Conservation (phyloP, 2,797 vertebrate species). For the Pagetopsis macropterus region DNA sequence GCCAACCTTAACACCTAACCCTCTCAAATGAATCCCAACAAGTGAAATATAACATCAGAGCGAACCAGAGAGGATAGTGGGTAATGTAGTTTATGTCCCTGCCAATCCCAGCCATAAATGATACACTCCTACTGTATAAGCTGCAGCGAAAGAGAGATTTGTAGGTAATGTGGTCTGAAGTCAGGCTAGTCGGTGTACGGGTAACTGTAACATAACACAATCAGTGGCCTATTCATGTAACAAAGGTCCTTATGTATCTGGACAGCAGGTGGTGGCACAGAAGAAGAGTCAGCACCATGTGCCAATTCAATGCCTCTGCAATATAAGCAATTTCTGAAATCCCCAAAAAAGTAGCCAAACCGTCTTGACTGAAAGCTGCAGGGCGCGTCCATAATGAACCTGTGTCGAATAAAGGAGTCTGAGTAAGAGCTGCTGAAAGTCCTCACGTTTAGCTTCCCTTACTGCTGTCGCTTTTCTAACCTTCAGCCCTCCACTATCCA, state of each 20-base stretch:
- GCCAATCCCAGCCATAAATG: slow-evolving; percentile 12
- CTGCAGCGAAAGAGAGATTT: slow-evolving; percentile 32
- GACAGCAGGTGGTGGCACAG: slow-evolving; percentile 50
- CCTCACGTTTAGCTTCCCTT: not conserved
- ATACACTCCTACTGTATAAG: slow-evolving; percentile 7
- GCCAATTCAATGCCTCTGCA: slow-evolving; percentile 2
- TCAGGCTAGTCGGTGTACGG: slow-evolving; percentile 31
- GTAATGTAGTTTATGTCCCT: slow-evolving; percentile 29
- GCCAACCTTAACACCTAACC: not conserved
- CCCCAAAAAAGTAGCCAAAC: slow-evolving; percentile 5
- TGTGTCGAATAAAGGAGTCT: not conserved
- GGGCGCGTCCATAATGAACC: slow-evolving; percentile 14
- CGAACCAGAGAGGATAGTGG: slow-evolving; percentile 19
- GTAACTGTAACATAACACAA: slow-evolving; percentile 34
- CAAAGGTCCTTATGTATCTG: slow-evolving; percentile 5
- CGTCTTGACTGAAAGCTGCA: slow-evolving; percentile 1
- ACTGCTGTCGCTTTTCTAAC: not conserved
- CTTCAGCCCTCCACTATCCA: too few species aligned
- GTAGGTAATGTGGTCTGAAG: slow-evolving; percentile 40
- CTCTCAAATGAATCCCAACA: too few species aligned
- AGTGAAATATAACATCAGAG: slow-evolving; percentile 6
- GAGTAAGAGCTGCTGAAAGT: slow-evolving; percentile 5
- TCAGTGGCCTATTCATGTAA: slow-evolving; percentile 44
- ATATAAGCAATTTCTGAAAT: slow-evolving; percentile 24
- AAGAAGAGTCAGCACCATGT: slow-evolving; percentile 28